Conservation (phyloP, 2,797 vertebrate species). For the Champsocephalus gunnari region DNA sequence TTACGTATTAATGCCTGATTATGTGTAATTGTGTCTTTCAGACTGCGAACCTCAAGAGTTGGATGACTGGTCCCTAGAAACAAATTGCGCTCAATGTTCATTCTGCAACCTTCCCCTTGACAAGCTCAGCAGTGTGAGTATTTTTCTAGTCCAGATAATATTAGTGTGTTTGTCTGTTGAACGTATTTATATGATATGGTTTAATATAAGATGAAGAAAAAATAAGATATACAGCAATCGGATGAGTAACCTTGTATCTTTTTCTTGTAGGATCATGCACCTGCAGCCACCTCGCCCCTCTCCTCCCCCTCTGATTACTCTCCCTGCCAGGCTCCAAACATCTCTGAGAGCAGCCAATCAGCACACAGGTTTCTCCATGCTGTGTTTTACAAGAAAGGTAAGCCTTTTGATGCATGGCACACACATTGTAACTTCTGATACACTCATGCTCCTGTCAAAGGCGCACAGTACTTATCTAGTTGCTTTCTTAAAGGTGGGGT, state of each 20-base stretch:
- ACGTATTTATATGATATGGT: not conserved
- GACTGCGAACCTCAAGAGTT: slow-evolving; percentile 98
- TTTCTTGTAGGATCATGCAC: slow-evolving; percentile 87
- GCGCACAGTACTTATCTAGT: not conserved
- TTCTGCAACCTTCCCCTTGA: slow-evolving; percentile 97
- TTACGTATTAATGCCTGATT: not conserved
- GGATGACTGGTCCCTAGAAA: slow-evolving; percentile 96
- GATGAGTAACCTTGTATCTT: not conserved
- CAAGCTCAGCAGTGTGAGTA: slow-evolving; percentile 93
- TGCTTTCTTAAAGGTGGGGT: not conserved
- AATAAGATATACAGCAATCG: not conserved
- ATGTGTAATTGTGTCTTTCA: slow-evolving; percentile 75
- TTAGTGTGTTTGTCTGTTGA: not conserved
- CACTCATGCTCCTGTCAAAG: not conserved
- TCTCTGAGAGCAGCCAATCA: slow-evolving; percentile 96
- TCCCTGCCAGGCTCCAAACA: slow-evolving; percentile 93
- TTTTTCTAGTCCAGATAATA: not conserved
- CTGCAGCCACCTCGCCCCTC: slow-evolving; percentile 90
- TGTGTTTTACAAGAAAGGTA: slow-evolving; percentile 99
- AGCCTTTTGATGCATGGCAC: slow-evolving; percentile 25
- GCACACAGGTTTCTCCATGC: slow-evolving; percentile 98
- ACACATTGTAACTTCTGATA: not conserved
- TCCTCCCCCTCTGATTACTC: slow-evolving; percentile 95
- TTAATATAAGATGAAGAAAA: not conserved
- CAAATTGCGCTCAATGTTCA: slow-evolving; percentile 88